A percentile compares a stretch with the other conserved stretches of the same genome.
phyloP scores from a whole-genome alignment of 1,140 invertebrate genomes.

The Sarcophaga bullata region DNA sequence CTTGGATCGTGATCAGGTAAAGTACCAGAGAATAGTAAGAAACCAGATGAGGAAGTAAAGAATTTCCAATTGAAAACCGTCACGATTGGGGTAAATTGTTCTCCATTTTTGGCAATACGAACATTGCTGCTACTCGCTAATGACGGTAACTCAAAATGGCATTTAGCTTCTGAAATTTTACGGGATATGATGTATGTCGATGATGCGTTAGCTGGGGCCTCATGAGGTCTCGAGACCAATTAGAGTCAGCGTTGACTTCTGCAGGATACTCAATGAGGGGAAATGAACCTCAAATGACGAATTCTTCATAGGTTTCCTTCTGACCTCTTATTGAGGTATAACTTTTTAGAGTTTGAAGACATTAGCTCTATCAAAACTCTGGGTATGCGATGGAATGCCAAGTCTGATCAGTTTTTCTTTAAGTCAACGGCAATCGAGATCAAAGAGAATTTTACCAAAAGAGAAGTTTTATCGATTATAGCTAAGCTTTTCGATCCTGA shows the following conservation, averaged over 20 bases:
- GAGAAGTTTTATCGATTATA: neutral
- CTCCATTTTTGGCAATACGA: neutral
- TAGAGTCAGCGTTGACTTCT: neutral
- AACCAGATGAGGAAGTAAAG: neutral
- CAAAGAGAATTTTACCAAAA: neutral
- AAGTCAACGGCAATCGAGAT: neutral
- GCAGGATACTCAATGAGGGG: neutral
- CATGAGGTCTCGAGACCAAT: neutral
- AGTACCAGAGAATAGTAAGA: neutral
- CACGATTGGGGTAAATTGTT: neutral
- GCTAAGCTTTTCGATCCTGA: neutral
- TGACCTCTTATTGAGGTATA: neutral
- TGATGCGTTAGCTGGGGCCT: neutral
- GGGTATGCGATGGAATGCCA: neutral
- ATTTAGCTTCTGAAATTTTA: too few species aligned
- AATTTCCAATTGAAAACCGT: neutral
- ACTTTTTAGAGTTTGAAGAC: neutral
- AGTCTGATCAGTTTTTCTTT: neutral
- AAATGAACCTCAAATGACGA: conserved; percentile 30
- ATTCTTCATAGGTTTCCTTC: neutral
- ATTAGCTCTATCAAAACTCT: neutral
- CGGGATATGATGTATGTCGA: too few species aligned
- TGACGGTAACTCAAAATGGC: neutral
- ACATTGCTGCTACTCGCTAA: neutral
- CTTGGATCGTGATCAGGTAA: neutral